Base-by-base conservation (phyloP, 2,888 invertebrate species). In the Merodon equestris region DNA sequence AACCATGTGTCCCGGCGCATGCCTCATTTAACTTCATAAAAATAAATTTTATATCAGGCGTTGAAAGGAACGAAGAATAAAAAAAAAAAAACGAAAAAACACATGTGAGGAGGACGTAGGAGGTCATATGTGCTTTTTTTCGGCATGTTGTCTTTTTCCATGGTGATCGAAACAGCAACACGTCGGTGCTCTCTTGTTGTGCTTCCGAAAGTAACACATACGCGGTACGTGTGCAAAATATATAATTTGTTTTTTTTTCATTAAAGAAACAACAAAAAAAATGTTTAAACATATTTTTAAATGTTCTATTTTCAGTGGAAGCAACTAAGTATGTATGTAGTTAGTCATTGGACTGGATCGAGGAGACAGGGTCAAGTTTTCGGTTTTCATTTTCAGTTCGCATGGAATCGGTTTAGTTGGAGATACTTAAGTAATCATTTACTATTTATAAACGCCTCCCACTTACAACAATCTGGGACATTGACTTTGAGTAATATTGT, bases 181-280 rank as follows among this genome's bases (percentile, higher is more conserved):
- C 12, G 47, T 38, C 13, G 18, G 19, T 38, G 38, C 14, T 45
- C 45, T 18, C 45, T 4, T 19, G 53, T 9, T 48, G 42, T 61
- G 61, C 12, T 17, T 45, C 42, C 36, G 27, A 53, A 34, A 54
- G 47, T 53, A 54, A 61, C 42, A 61, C 17, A 48, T 14, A 17
- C 66, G 40, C 15, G 72, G 57, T 72, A 72, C 76, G 76, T 77
- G 76, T 72, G 76, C 76, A 77, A 77, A 77, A 77, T 61, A 57
- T 67, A 48, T 77, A 57, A 40, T 12, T 56, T 53, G 44, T 42
- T 71, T 13, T 53, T 42, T 36, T 42, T 1, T 50, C 38, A 9
- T 27, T 12, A 15, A 54, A 60, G 14, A 17, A 42, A 45, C n/a
- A n/a, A n/a, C n/a, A n/a, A n/a, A 19, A 47, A 51, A 38, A 38